Percentiles rank a stretch among this genome's conserved stretches.
Evolutionary conservation across 2,888 invertebrate genomes (phyloP).

Genomic region (Clostera curtula): DNA sequence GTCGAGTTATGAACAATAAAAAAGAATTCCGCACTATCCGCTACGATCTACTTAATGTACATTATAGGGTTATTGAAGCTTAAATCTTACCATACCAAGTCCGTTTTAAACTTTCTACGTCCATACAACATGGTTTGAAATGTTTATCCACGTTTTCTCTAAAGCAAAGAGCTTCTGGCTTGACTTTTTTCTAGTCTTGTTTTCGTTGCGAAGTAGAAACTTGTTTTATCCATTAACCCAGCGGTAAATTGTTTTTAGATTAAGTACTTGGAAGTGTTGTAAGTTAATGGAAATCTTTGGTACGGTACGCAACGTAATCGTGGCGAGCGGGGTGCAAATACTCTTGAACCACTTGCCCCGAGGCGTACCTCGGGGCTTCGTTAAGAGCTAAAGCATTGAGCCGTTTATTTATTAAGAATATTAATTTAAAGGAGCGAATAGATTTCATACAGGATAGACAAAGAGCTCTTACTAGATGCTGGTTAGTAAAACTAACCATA

Average conservation of each 20-base stretch:
- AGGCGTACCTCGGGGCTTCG: slow-evolving; percentile 14
- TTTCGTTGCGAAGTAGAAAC: slow-evolving; percentile 15
- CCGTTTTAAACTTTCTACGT: too few species aligned
- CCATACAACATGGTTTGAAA: too few species aligned
- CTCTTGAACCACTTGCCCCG: slow-evolving; percentile 13
- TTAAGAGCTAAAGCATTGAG: slow-evolving; percentile 21
- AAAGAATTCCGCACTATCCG: too few species aligned
- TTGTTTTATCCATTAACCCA: slow-evolving; percentile 24
- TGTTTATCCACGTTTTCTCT: slow-evolving; percentile 3
- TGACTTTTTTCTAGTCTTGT: slow-evolving; percentile 5
- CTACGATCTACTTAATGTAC: too few species aligned
- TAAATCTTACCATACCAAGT: too few species aligned
- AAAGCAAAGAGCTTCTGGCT: background rate
- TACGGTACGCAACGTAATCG: slow-evolving; percentile 17
- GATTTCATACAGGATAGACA: too few species aligned
- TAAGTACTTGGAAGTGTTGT: slow-evolving; percentile 25
- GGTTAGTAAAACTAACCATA: too few species aligned
- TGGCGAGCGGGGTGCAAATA: slow-evolving; percentile 10
- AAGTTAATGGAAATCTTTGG: slow-evolving; percentile 45
- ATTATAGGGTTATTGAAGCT: too few species aligned
- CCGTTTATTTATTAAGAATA: slow-evolving; percentile 16
- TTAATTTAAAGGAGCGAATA: too few species aligned
- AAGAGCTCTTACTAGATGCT: too few species aligned
- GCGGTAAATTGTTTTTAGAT: slow-evolving; percentile 24
- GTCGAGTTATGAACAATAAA: too few species aligned